Evolutionary conservation across 2,113 vertebrate species (phyloP).

Genomic region (Callithrix jacchus): DNA sequence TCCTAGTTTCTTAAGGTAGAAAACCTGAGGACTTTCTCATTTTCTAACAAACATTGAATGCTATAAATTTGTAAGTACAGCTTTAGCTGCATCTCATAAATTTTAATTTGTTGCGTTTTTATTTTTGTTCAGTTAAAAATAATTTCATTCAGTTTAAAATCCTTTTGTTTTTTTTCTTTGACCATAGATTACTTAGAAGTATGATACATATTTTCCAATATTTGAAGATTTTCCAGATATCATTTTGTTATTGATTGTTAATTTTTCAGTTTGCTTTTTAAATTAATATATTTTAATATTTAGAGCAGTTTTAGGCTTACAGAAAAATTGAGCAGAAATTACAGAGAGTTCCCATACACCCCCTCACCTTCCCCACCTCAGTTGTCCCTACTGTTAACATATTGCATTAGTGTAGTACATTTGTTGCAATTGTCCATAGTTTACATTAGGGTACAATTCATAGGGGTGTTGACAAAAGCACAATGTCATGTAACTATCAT

Average conservation of each 20-base stretch:
- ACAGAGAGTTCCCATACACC: neutral
- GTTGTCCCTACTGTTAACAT: neutral
- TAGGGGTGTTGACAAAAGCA: neutral
- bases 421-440: neutral
- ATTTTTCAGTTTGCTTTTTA: neutral
- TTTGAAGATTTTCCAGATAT: neutral
- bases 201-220: neutral
- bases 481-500: neutral
- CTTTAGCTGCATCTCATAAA: neutral
- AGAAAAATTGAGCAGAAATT: neutral
- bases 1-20: neutral
- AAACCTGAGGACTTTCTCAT: neutral
- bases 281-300: neutral
- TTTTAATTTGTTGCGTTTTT: conserved; percentile 5
- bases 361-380: too few species aligned
- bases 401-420: neutral
- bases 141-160: neutral
- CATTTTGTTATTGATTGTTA: neutral
- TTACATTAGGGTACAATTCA: neutral
- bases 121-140: conserved; percentile 29
- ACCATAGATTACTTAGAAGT: neutral
- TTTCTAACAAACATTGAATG: neutral
- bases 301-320: neutral
- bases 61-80: neutral
- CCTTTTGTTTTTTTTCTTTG: neutral